Conservation (phyloP, 2,797 vertebrate species). For the Hippoglossus hippoglossus region DNA sequence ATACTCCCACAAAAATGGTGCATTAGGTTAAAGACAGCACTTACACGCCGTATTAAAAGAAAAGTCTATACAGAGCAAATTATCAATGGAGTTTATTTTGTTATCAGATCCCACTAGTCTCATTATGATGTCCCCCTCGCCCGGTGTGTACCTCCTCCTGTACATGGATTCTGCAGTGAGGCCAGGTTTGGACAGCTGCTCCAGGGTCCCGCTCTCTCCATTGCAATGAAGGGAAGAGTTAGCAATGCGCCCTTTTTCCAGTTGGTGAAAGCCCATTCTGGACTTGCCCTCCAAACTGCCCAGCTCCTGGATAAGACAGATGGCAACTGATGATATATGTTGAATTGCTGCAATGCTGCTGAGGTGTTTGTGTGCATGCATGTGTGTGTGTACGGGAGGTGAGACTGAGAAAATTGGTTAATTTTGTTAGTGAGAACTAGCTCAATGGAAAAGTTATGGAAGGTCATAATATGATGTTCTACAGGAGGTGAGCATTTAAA, state of each 20-base stretch:
- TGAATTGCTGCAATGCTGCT: neutral
- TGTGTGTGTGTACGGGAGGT: too few relatives aligned
- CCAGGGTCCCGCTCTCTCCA: conserved; percentile 50
- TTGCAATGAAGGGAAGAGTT: conserved; percentile 80
- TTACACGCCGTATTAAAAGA: neutral
- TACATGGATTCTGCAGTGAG: conserved; percentile 81
- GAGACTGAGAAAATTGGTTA: neutral
- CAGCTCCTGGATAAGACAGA: conserved; percentile 84
- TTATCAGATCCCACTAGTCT: neutral
- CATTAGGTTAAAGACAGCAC: neutral
- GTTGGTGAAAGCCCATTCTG: conserved; percentile 68
- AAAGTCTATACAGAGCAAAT: neutral
- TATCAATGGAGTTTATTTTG: neutral
- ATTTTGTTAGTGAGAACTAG: neutral
- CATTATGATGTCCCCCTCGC: too few relatives aligned
- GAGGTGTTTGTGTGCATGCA: fast-evolving
- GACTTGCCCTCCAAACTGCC: conserved; percentile 86
- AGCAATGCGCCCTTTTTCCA: conserved; percentile 79
- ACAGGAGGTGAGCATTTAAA: neutral
- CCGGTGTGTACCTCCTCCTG: conserved; percentile 79
- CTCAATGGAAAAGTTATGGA: neutral
- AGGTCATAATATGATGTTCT: neutral
- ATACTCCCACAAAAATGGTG: neutral
- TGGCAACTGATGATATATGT: conserved; percentile 6
- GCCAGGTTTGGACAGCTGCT: conserved; percentile 73